A percentile compares a stretch with the other conserved stretches of the same genome.
These are phyloP conservation scores for Siderastrea radians DNA, from an alignment of 92 coral and sea anemone genomes.

Conservation along the genomic window DNA sequence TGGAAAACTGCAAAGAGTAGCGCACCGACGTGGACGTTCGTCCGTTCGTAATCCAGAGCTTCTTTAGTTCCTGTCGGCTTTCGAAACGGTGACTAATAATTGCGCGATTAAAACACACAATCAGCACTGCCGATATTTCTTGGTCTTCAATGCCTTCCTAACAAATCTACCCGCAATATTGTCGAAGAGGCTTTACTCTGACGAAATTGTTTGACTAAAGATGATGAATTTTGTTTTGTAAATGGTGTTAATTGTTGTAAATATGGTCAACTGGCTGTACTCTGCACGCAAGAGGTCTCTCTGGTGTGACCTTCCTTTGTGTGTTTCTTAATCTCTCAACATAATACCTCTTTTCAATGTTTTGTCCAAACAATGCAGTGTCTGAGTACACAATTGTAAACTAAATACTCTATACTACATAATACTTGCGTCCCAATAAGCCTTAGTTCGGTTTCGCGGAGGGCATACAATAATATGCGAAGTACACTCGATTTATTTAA, in stretches of 20 bases:
- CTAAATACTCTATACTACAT: not conserved
- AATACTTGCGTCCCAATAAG: too few species aligned
- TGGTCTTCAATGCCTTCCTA: not conserved
- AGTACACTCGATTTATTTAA: too few species aligned
- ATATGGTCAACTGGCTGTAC: not conserved
- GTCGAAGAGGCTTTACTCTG: too few species aligned
- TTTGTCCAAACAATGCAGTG: not conserved
- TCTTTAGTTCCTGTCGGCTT: not conserved
- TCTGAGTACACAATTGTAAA: not conserved
- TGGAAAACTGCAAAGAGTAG: too few species aligned
- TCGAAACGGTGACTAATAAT: too few species aligned
- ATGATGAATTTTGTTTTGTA: not conserved
- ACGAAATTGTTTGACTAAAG: not conserved
- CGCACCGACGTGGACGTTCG: not conserved
- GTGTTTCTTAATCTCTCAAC: not conserved
- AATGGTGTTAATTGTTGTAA: not conserved
- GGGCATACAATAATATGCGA: too few species aligned
- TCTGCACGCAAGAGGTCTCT: conserved; percentile 22
- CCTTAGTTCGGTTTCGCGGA: too few species aligned
- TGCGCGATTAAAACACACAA: too few species aligned
- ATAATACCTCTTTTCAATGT: not conserved
- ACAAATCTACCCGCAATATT: not conserved
- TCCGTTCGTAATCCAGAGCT: not conserved
- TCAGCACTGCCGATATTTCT: not conserved
- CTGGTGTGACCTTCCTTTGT: not conserved